A percentile compares a stretch with the other conserved stretches of the same genome.
Conservation (phyloP, 2,888 invertebrate genomes). For the Mellilla xanthometata region DNA sequence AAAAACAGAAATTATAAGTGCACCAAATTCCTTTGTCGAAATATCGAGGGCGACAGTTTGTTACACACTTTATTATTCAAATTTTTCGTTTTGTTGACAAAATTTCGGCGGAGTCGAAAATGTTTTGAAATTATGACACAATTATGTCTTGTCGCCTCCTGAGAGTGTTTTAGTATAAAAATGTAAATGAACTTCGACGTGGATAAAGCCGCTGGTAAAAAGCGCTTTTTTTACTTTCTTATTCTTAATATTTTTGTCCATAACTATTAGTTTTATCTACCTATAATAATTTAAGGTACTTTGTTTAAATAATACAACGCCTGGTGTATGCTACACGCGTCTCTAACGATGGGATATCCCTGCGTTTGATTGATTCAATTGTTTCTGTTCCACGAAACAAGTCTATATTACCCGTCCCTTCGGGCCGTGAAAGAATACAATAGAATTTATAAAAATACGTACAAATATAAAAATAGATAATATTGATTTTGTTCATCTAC, state of each 20-base stretch:
- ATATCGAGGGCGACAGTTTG: constrained; percentile 5
- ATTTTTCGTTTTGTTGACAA: constrained; percentile 10
- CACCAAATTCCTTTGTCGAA: constrained; percentile 1
- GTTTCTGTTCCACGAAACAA: constrained; percentile 2
- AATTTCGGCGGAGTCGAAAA: constrained; percentile 9
- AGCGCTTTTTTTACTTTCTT: no score
- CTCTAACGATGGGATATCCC: no score
- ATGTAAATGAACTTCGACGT: constrained; percentile 36
- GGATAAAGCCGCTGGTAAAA: no score
- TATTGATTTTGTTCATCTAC: no score
- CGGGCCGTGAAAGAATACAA: no score
- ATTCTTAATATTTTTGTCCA: no score
- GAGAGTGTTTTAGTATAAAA: constrained; percentile 29
- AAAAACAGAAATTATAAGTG: constrained; percentile 3
- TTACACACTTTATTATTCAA: constrained; percentile 12
- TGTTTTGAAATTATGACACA: constrained; percentile 21
- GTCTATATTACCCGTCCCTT: no score
- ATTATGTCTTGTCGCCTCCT: constrained; percentile 19
- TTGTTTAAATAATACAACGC: no score
- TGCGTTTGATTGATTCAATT: neutral
- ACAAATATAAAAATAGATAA: no score
- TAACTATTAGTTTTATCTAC: no score
- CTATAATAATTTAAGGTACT: no score
- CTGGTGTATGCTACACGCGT: neutral
- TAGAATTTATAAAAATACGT: no score